phyloP scores from a whole-genome alignment of 2,797 vertebrate genomes.

The Pantherophis alleghaniensis region DNA sequence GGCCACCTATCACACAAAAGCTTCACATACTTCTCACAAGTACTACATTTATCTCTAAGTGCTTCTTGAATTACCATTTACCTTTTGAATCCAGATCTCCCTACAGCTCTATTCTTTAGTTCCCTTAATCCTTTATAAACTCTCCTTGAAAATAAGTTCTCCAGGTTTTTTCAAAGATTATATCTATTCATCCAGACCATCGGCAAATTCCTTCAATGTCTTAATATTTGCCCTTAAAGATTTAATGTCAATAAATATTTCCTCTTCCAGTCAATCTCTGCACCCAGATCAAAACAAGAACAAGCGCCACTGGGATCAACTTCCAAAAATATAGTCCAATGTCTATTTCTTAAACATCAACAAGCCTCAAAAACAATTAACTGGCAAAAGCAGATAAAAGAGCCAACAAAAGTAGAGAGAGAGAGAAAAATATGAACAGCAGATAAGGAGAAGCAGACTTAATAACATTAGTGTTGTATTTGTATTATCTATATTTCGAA shows the following conservation, averaged over 20 bases:
- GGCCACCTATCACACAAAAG: not conserved
- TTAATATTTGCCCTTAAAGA: not conserved
- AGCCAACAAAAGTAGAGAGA: not conserved
- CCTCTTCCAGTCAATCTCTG: not conserved
- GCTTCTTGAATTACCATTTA: not conserved
- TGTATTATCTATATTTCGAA: not conserved
- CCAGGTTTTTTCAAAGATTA: not conserved
- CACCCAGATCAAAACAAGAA: not conserved
- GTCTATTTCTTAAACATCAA: not conserved
- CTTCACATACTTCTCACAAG: not conserved
- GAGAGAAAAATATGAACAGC: not conserved
- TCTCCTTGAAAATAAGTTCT: not conserved
- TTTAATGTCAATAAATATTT: not conserved
- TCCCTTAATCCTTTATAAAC: not conserved
- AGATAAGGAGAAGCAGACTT: not conserved
- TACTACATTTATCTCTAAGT: not conserved
- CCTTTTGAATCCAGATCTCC: not conserved
- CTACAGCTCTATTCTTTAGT: not conserved
- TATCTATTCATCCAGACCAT: not conserved
- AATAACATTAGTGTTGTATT: not conserved
- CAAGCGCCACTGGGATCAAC: not conserved
- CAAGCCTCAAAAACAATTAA: not conserved
- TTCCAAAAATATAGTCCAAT: not conserved
- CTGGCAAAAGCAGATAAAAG: not conserved
- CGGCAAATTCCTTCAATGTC: not conserved